Conservation (phyloP, 2,888 invertebrate species). For the Loripinus fragilis region DNA sequence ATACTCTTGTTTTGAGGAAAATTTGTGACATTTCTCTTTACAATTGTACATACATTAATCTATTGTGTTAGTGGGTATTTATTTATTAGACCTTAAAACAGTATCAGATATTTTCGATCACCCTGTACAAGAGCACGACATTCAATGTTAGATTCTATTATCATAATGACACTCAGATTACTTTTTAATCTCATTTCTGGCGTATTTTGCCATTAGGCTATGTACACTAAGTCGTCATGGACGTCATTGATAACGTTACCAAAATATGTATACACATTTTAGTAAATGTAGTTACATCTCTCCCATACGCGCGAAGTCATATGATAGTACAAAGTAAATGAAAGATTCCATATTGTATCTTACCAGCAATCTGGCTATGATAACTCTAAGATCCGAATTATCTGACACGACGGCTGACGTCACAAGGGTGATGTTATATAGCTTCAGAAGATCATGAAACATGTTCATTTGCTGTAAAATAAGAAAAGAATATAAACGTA, state of each 20-base stretch:
- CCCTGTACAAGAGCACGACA: too few relatives aligned
- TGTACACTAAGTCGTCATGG: too few relatives aligned
- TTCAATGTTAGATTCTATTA: too few relatives aligned
- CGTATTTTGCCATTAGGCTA: too few relatives aligned
- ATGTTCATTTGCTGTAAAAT: slow-evolving; percentile 60
- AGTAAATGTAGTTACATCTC: background rate
- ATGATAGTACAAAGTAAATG: background rate
- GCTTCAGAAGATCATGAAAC: slow-evolving; percentile 52
- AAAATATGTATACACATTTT: background rate
- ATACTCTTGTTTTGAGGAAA: too few relatives aligned
- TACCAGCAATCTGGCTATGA: background rate
- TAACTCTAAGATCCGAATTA: background rate
- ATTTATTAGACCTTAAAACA: too few relatives aligned
- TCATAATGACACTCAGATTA: too few relatives aligned
- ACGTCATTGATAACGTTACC: background rate
- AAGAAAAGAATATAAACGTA: background rate
- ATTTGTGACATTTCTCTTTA: too few relatives aligned
- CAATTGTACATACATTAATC: too few relatives aligned
- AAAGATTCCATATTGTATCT: background rate
- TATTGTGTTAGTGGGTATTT: too few relatives aligned
- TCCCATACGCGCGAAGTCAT: background rate
- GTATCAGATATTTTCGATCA: too few relatives aligned
- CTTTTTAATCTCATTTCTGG: too few relatives aligned
- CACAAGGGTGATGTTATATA: slow-evolving; percentile 59
- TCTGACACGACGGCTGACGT: slow-evolving; percentile 52